These are phyloP conservation scores for Graphium colonna DNA, from an alignment of 2,888 invertebrate genomes.

Conservation along the genomic window DNA sequence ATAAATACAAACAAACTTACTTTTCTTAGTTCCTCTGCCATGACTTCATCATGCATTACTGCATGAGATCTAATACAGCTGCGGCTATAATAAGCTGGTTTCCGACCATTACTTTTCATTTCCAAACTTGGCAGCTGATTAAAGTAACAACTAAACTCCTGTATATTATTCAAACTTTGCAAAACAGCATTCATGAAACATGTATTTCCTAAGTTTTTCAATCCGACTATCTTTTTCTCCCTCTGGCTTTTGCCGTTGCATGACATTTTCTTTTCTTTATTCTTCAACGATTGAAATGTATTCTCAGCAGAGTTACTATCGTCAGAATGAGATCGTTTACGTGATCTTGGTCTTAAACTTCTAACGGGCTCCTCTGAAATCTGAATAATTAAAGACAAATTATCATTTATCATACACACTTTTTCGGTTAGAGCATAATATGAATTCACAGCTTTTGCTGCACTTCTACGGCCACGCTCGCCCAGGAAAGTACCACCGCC, in stretches of 20 bases:
- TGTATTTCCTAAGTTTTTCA: conserved; percentile 90
- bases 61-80: conserved; percentile 74
- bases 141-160: conserved; percentile 90
- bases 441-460: too few species aligned
- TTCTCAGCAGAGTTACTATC: conserved; percentile 78
- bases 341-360: conserved; percentile 79
- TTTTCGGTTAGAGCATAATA: neutral
- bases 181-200: conserved; percentile 93
- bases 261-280: conserved; percentile 57
- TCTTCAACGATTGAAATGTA: conserved; percentile 42
- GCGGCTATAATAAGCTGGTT: conserved; percentile 79
- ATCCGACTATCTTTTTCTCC: conserved; percentile 84
- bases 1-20: conserved; percentile 45
- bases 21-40: conserved; percentile 90
- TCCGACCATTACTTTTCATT: conserved; percentile 78
- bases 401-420: neutral
- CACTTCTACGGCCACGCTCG: too few species aligned
- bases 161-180: conserved; percentile 91
- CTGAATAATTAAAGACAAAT: conserved; percentile 35
- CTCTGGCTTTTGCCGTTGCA: conserved; percentile 72
- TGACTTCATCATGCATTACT: conserved; percentile 84
- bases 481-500: too few species aligned
- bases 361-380: conserved; percentile 73
- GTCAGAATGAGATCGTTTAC: conserved; percentile 80
- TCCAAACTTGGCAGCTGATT: conserved; percentile 88